These are phyloP conservation scores for Akabosia matsudoensis DNA, from an alignment of 1,140 invertebrate genomes.

Conservation along the genomic window DNA sequence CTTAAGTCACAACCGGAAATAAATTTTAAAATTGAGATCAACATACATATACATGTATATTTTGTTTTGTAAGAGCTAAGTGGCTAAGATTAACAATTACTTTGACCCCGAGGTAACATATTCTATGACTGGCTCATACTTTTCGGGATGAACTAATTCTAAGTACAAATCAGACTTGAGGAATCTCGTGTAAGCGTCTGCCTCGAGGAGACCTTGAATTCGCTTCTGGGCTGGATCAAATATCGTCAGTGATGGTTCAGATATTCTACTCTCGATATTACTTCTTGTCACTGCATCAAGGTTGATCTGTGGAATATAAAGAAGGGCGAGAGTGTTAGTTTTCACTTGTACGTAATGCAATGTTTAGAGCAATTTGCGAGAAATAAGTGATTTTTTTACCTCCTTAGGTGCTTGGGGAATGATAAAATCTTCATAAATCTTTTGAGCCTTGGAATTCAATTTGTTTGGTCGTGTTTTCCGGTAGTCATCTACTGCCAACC, in stretches of 20 bases:
- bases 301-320: constrained; percentile 53
- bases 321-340: neutral
- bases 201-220: constrained; percentile 58
- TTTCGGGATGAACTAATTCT: constrained; percentile 50
- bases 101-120: too few relatives aligned
- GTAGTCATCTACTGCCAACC: constrained; percentile 62
- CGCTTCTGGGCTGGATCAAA: constrained; percentile 57
- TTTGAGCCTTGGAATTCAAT: constrained; percentile 54
- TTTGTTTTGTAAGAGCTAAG: too few relatives aligned
- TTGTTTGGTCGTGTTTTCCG: constrained; percentile 54
- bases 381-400: too few relatives aligned
- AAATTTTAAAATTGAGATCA: too few relatives aligned
- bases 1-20: too few relatives aligned
- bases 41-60: too few relatives aligned
- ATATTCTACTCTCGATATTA: constrained; percentile 50
- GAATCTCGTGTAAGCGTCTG: constrained; percentile 57
- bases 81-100: too few relatives aligned
- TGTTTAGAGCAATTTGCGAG: too few relatives aligned
- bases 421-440: constrained; percentile 60
- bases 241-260: constrained; percentile 50
- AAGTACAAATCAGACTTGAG: constrained; percentile 55
- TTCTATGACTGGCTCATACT: too few relatives aligned
- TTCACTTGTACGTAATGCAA: neutral
- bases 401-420: constrained; percentile 59
- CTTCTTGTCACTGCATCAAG: constrained; percentile 56